Percentiles rank a stretch among this genome's conserved stretches.
phyloP scores from a whole-genome alignment of 2,888 invertebrate genomes.

The Apotomis betuletana region DNA sequence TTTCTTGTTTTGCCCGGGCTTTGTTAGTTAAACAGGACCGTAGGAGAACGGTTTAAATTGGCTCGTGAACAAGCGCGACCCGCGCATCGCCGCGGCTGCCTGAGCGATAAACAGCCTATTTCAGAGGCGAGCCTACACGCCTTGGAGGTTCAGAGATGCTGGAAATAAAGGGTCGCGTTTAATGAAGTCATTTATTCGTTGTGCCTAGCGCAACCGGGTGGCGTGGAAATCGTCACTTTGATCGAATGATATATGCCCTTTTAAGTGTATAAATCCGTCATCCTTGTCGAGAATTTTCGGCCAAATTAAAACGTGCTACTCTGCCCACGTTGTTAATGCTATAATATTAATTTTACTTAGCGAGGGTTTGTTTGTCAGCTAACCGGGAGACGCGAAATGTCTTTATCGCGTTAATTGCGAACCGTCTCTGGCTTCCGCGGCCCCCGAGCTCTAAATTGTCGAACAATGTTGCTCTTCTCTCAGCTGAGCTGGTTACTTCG shows the following conservation, averaged over 20 bases:
- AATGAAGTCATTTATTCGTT: conserved; percentile 70
- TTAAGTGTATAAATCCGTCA: conserved; percentile 55
- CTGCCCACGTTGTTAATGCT: conserved; percentile 55
- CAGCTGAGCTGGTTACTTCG: conserved; percentile 18
- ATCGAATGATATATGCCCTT: conserved; percentile 59
- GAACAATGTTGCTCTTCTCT: conserved; percentile 54
- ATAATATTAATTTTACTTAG: conserved; percentile 64
- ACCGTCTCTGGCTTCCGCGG: conserved; percentile 52
- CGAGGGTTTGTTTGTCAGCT: conserved; percentile 62
- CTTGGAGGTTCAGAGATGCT: conserved; percentile 50
- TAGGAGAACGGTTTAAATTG: conserved; percentile 67
- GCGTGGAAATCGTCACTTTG: conserved; percentile 50
- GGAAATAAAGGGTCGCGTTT: conserved; percentile 63
- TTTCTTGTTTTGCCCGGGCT: conserved; percentile 67
- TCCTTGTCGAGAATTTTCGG: conserved; percentile 47
- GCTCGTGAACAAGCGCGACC: conserved; percentile 62
- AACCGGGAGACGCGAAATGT: conserved; percentile 59
- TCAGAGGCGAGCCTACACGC: conserved; percentile 59
- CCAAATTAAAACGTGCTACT: conserved; percentile 52
- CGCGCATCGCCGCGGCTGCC: conserved; percentile 59
- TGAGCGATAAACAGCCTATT: conserved; percentile 72
- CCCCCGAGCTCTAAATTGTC: conserved; percentile 57
- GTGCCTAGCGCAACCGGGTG: conserved; percentile 51
- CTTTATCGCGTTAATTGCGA: conserved; percentile 68
- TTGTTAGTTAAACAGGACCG: conserved; percentile 61